These are phyloP conservation scores for Keiferia lycopersicella DNA, from an alignment of 2,888 invertebrate species.

Conservation along the genomic window DNA sequence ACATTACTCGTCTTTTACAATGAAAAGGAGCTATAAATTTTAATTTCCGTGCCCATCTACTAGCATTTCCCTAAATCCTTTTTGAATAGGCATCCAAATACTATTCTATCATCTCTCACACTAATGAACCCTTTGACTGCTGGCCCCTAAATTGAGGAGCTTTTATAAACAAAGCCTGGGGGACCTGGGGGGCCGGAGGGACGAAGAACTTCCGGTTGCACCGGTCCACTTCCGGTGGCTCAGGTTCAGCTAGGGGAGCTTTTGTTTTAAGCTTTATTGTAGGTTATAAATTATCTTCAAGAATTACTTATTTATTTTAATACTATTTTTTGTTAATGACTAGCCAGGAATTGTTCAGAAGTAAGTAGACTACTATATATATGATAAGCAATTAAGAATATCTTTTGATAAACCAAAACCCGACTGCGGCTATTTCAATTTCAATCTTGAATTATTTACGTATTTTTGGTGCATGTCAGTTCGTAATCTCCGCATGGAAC, in stretches of 20 bases:
- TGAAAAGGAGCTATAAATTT: no score
- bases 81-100: background rate
- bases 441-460: no score
- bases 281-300: slow-evolving; percentile 14
- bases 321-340: background rate
- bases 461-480: no score
- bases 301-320: background rate
- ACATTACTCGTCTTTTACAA: no score
- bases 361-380: background rate
- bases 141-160: slow-evolving; percentile 22
- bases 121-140: slow-evolving; percentile 2
- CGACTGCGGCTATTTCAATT: no score
- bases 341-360: background rate
- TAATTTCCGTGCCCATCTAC: no score
- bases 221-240: slow-evolving; percentile 52
- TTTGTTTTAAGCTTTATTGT: background rate
- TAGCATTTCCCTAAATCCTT: background rate
- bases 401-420: no score
- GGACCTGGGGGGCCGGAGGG: no score
- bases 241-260: slow-evolving; percentile 27
- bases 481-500: no score
- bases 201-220: slow-evolving; percentile 46
- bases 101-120: background rate
- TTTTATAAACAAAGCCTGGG: slow-evolving; percentile 30
- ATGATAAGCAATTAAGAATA: no score